A percentile compares a stretch with the other conserved stretches of the same genome.
These are phyloP conservation scores for Anadara kagoshimensis DNA, from an alignment of 1,140 invertebrate genomes.

Conservation along the genomic window DNA sequence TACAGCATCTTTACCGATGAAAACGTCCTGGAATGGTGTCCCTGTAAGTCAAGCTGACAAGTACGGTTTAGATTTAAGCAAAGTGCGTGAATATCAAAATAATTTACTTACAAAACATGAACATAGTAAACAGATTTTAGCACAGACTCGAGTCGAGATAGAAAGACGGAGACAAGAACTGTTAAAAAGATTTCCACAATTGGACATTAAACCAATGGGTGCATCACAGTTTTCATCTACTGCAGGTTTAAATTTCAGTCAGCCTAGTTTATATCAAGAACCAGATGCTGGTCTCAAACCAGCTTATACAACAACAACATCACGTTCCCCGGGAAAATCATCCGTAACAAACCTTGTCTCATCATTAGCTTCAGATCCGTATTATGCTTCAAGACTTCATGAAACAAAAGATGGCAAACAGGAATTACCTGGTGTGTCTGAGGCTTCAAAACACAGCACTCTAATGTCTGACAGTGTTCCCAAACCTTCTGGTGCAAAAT, in stretches of 20 bases:
- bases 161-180: slow-evolving; percentile 51
- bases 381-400: slow-evolving; percentile 45
- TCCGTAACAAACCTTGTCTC: slow-evolving; percentile 44
- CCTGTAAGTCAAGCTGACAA: no score
- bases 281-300: slow-evolving; percentile 8
- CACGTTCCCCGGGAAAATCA: slow-evolving; percentile 34
- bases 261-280: slow-evolving; percentile 1
- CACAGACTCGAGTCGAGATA: slow-evolving; percentile 58
- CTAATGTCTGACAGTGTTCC: not conserved
- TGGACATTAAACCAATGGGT: slow-evolving; percentile 38
- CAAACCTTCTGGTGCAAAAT: slow-evolving; percentile 17
- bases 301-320: slow-evolving; percentile 4
- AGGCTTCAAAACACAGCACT: not conserved
- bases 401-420: slow-evolving; percentile 4
- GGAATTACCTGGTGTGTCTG: not conserved
- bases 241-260: not conserved
- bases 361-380: slow-evolving; percentile 48
- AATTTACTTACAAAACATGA: slow-evolving; percentile 55
- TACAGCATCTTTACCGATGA: not conserved
- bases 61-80: slow-evolving; percentile 26
- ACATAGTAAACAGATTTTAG: slow-evolving; percentile 56
- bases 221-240: not conserved
- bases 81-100: slow-evolving; percentile 61
- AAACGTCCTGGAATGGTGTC: no score
- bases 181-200: slow-evolving; percentile 48